Percentiles rank a stretch among this genome's conserved stretches.
These are phyloP conservation scores for Ephialtes manifestator DNA, from an alignment of 2,888 invertebrate species.

Conservation along the genomic window DNA sequence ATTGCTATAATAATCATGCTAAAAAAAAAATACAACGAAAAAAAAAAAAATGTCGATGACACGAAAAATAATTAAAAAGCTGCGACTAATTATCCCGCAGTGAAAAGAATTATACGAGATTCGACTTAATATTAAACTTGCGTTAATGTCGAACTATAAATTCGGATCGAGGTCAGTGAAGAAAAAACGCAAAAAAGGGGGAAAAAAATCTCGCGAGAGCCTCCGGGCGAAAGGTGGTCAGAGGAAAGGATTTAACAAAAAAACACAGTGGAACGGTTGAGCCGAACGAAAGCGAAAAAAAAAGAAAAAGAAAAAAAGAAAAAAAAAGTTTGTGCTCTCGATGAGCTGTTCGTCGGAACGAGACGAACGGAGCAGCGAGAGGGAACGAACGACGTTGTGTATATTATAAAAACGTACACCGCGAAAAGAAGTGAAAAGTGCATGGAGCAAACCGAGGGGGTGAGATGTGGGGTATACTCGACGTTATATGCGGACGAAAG, in stretches of 20 bases:
- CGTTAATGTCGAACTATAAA: conserved; percentile 49
- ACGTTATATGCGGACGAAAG: neutral
- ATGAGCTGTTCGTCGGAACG: conserved; percentile 32
- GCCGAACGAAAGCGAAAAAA: conserved; percentile 11
- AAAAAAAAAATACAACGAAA: neutral
- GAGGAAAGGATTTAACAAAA: neutral
- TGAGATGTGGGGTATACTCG: neutral
- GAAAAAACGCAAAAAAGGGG: neutral
- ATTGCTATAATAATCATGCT: too few species aligned
- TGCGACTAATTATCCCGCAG: neutral
- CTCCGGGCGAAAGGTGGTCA: conserved; percentile 4
- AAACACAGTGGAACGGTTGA: neutral
- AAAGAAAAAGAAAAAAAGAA: conserved; percentile 28
- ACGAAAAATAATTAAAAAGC: neutral
- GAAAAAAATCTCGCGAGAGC: conserved; percentile 6
- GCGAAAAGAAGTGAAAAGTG: conserved; percentile 28
- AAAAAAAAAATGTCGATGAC: neutral
- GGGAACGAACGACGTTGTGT: conserved; percentile 46
- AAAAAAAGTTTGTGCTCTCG: neutral
- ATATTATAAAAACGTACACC: conserved; percentile 69
- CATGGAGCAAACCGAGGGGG: neutral
- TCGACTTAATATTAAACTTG: neutral
- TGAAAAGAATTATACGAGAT: neutral
- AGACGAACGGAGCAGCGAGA: conserved; percentile 12
- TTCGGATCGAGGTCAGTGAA: conserved; percentile 71